Conservation (phyloP, 1,140 invertebrate species). For the Meloidogyne exigua region DNA sequence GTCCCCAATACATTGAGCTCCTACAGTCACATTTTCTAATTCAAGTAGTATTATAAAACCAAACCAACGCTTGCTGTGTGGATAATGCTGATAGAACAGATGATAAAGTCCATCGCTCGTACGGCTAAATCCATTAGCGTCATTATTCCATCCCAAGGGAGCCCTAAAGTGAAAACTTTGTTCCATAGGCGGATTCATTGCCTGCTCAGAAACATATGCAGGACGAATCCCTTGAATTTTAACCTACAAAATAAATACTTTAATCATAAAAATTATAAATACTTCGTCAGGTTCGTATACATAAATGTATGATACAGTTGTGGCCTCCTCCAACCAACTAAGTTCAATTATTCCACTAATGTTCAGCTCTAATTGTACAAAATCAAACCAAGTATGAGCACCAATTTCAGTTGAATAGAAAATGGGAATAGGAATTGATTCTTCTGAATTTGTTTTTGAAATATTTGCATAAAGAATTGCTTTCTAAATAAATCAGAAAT, state of each 20-base stretch:
- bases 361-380: slow-evolving; percentile 1
- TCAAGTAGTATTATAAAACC: background rate
- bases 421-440: background rate
- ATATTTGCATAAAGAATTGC: slow-evolving; percentile 6
- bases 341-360: slow-evolving; percentile 6
- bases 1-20: slow-evolving; percentile 13
- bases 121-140: slow-evolving; percentile 23
- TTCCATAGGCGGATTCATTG: background rate
- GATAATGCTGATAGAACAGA: slow-evolving; percentile 20
- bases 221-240: slow-evolving; percentile 9
- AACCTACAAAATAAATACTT: slow-evolving; percentile 13
- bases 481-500: background rate
- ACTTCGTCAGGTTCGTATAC: slow-evolving; percentile 22
- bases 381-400: slow-evolving; percentile 2
- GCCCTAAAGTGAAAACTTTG: slow-evolving; percentile 17
- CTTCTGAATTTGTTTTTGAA: background rate
- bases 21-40: background rate
- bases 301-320: slow-evolving; percentile 23
- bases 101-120: slow-evolving; percentile 12
- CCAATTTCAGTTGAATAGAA: background rate
- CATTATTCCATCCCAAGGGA: slow-evolving; percentile 27
- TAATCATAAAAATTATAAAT: background rate
- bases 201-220: background rate
- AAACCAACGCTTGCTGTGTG: slow-evolving; percentile 14
- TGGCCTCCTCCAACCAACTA: background rate